phyloP scores from a whole-genome alignment of 2,113 vertebrate species.

The Ginglymostoma cirratum region DNA sequence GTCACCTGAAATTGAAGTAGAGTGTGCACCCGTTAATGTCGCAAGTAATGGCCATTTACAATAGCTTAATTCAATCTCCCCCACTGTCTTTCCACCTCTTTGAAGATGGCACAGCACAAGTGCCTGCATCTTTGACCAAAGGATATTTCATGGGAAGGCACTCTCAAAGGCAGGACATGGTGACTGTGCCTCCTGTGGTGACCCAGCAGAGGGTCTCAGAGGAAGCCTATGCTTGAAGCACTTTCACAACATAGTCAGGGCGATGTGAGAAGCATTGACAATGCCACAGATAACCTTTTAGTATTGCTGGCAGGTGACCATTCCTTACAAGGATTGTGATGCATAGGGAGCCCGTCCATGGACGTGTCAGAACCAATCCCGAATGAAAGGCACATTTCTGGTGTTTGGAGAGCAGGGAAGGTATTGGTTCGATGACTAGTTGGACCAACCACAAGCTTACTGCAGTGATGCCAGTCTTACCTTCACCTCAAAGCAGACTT shows the following conservation, averaged over 20 bases:
- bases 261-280: not conserved
- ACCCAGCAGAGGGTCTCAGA: not conserved
- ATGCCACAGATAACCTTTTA: not conserved
- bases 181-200: too few species aligned
- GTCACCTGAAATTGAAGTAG: slow-evolving; percentile 52
- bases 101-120: too few species aligned
- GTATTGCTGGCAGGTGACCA: not conserved
- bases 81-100: too few species aligned
- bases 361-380: not conserved
- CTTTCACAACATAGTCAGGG: not conserved
- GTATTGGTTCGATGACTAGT: too few species aligned
- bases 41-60: not conserved
- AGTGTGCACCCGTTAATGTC: slow-evolving; percentile 16
- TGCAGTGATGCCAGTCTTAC: slow-evolving; percentile 42
- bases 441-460: not conserved
- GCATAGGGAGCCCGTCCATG: too few species aligned
- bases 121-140: too few species aligned
- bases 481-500: slow-evolving; percentile 75
- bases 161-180: too few species aligned
- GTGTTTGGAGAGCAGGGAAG: too few species aligned
- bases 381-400: not conserved
- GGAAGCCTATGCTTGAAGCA: not conserved
- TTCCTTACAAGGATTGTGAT: not conserved
- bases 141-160: too few species aligned
- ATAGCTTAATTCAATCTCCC: not conserved